These are phyloP conservation scores for Plutomurus gul DNA, from an alignment of 1,140 invertebrate species.

Conservation along the genomic window DNA sequence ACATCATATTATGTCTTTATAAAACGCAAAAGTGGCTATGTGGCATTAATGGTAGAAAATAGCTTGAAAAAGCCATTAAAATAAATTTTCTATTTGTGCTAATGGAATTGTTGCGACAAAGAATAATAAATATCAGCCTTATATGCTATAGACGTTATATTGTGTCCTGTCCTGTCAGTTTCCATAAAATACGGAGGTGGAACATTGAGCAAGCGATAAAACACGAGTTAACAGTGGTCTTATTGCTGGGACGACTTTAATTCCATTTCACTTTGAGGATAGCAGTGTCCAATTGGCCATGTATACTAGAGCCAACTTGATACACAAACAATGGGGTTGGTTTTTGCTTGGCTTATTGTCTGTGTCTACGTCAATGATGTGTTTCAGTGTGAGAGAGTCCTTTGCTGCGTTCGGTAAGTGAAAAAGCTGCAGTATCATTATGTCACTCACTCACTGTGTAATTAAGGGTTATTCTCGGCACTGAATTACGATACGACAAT, in stretches of 20 bases:
- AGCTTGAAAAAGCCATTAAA: neutral
- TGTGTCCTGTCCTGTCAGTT: neutral
- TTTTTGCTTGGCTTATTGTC: neutral
- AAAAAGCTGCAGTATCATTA: slow-evolving; percentile 14
- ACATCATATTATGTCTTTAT: too few species aligned
- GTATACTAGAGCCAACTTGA: too few species aligned
- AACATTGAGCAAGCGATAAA: neutral
- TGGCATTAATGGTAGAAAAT: neutral
- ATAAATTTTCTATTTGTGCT: neutral
- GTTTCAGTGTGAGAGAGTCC: neutral
- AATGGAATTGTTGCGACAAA: neutral
- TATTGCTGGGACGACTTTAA: too few species aligned
- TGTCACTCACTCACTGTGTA: slow-evolving; percentile 28
- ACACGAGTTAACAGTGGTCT: too few species aligned
- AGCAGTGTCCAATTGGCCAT: too few species aligned
- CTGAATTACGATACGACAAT: slow-evolving; percentile 27
- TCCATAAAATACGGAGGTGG: neutral
- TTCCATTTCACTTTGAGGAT: too few species aligned
- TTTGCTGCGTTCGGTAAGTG: neutral
- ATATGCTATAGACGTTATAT: neutral
- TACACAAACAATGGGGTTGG: too few species aligned
- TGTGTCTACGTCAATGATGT: neutral
- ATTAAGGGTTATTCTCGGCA: slow-evolving; percentile 23
- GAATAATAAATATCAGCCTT: neutral
- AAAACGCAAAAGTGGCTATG: too few species aligned